phyloP scores from a whole-genome alignment of 2,888 invertebrate genomes.

The Agrypnus murinus region DNA sequence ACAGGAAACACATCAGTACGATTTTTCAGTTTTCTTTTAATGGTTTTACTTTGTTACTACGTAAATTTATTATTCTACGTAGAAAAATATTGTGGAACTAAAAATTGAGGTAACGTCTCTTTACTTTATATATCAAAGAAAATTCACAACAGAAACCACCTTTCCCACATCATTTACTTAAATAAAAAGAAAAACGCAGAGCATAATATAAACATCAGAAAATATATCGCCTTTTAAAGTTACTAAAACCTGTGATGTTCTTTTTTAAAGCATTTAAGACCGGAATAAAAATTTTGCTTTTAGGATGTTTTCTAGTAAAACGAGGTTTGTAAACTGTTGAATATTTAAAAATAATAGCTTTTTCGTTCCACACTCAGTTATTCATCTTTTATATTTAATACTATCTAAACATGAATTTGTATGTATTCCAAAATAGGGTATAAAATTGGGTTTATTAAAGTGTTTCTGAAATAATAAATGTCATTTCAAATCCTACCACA shows the following conservation, averaged over 20 bases:
- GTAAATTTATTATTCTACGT: no score
- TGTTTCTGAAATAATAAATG: no score
- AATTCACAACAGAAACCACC: neutral
- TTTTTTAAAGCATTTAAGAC: neutral
- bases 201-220: neutral
- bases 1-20: no score
- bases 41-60: no score
- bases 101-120: no score
- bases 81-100: no score
- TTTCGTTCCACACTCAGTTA: neutral
- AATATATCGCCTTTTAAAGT: neutral
- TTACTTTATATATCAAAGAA: neutral
- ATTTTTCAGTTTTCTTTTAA: no score
- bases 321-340: neutral
- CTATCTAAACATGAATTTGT: no score
- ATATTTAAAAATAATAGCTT: neutral
- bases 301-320: neutral
- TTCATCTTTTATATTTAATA: neutral
- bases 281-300: neutral
- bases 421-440: no score
- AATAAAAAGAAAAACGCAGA: neutral
- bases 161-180: slow-evolving; percentile 10
- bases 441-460: no score
- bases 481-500: no score
- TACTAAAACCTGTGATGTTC: neutral